A percentile compares a stretch with the other conserved stretches of the same genome.
Conservation (phyloP, 1,140 invertebrate genomes). For the Ceratitis capitata region DNA sequence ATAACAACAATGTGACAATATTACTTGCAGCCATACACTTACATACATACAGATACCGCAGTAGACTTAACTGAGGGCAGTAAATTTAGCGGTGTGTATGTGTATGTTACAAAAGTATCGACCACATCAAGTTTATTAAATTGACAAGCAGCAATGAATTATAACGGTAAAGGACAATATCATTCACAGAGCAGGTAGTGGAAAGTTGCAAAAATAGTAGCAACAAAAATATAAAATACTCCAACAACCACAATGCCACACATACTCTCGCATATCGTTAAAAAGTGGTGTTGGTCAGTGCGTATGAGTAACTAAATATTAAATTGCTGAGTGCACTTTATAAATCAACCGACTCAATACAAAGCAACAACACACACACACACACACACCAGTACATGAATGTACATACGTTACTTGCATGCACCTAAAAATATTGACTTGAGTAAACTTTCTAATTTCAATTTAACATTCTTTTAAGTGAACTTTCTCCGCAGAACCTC, state of each 20-base stretch:
- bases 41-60: background rate
- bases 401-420: background rate
- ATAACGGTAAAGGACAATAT: background rate
- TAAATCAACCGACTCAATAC: background rate
- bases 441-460: background rate
- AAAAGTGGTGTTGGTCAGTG: background rate
- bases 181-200: background rate
- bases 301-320: constrained; percentile 9
- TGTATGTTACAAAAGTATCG: background rate
- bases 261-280: background rate
- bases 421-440: background rate
- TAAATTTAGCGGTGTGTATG: background rate
- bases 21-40: background rate
- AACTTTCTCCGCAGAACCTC: background rate
- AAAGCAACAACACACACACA: background rate
- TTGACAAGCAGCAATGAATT: background rate
- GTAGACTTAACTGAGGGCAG: background rate
- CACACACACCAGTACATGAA: background rate
- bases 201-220: background rate
- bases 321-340: background rate
- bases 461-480: background rate
- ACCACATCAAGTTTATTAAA: background rate
- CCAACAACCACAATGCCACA: background rate
- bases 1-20: background rate
- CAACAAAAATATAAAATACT: background rate